Evolutionary conservation across 2,113 vertebrate genomes (phyloP).

Genomic region (Zosterops hypoxanthus): DNA sequence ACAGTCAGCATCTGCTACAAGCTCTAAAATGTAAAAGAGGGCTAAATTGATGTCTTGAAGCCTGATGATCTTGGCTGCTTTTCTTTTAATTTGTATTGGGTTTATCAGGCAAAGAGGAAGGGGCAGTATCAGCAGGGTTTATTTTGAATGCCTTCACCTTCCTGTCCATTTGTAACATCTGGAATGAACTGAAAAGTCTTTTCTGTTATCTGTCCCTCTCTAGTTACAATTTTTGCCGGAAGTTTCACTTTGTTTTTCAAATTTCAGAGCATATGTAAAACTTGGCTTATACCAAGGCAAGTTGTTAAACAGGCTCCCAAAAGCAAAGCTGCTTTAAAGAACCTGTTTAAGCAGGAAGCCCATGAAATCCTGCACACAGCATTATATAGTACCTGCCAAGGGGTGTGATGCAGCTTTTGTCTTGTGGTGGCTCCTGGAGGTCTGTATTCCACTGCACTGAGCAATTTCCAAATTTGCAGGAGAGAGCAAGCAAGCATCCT

Average conservation of each 20-base stretch:
- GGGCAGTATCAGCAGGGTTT: not conserved
- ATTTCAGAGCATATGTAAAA: not conserved
- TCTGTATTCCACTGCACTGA: not conserved
- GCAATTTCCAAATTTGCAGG: not conserved
- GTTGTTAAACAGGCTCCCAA: not conserved
- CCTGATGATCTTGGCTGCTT: not conserved
- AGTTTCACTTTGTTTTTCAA: not conserved
- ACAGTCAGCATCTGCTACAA: not conserved
- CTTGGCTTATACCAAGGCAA: not conserved
- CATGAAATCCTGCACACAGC: not conserved
- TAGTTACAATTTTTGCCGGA: not conserved
- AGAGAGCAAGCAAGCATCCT: not conserved
- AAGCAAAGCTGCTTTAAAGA: not conserved
- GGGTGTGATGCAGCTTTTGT: not conserved
- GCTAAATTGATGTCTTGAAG: not conserved
- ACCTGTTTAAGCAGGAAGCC: not conserved
- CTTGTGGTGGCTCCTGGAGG: not conserved
- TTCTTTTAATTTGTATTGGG: not conserved
- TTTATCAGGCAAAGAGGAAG: conserved; percentile 18
- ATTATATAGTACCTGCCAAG: not conserved
- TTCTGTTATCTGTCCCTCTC: not conserved
- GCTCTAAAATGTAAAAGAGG: not conserved
- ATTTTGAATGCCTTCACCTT: not conserved
- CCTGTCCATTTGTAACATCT: not conserved
- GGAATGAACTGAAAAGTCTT: not conserved